Evolutionary conservation across 2,797 vertebrate genomes (phyloP), one percentile per base, ranked within the genome.

Genomic region (Coregonus sp.): DNA sequence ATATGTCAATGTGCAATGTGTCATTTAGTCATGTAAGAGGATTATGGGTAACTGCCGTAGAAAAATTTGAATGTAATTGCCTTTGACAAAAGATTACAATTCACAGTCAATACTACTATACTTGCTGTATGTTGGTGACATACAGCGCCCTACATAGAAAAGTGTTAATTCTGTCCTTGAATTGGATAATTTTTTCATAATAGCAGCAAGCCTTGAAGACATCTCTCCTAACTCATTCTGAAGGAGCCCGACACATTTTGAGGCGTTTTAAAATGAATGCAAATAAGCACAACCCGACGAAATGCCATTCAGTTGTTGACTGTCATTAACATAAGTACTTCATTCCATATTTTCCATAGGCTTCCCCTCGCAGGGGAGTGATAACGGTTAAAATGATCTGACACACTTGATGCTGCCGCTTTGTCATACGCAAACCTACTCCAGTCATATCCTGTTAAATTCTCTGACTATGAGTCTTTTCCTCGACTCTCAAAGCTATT

Each of bases 241-340:
- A 81, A 76, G 63, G 40, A 69, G 74, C 75, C 47, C 40, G 68
- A 66, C 75, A 68, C 81, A 86, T 92, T 87, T 84, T 81, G 78
- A 88, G 75, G 81, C 73, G 3, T 78, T 69, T 84, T 85, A 85
- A 83, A 82, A 87, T 80, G 33, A 78, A 88, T 85, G 87, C 75
- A 90, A 85, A 91, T 90, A 79, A 88, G 89, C 83, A 72, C 59
- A 86, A 81, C 69, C 77, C 80, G 86, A 88, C 83, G 76, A 86
- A 81, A 71, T 77, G 81, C 71, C 86, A 88, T 90, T 47, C 89
- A 89, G 87, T 84, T 87, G 85, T 85, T 92, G 86, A 84, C 82
- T 84, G 85, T 87, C 84, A 88, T 91, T 90, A 92, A 82, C 84
- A 89, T 80, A 84, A 88, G 81, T 76, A 80, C 86, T 86, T 92